Percentiles rank a stretch among this genome's conserved stretches.
Conservation (phyloP, 2,888 invertebrate genomes). For the Mythimna pallens region DNA sequence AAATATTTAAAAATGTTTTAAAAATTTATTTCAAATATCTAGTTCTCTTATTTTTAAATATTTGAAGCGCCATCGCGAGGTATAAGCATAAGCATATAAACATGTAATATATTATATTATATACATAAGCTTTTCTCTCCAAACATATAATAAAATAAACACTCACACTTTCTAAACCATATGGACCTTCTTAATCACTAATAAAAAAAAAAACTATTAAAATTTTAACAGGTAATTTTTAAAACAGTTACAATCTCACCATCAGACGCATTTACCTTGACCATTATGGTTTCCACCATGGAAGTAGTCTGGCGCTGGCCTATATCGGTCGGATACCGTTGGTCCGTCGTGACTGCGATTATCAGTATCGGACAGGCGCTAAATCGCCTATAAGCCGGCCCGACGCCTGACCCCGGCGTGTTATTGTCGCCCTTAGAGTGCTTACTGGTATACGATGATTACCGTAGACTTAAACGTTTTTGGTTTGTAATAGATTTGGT, state of each 20-base stretch:
- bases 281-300: conserved; percentile 21
- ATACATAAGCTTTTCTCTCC: no score
- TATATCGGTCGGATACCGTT: conserved; percentile 64
- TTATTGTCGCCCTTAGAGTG: conserved; percentile 64
- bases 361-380: conserved; percentile 76
- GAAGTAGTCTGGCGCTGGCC: conserved; percentile 13
- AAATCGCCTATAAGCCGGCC: conserved; percentile 71
- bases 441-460: conserved; percentile 28
- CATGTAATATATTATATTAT: no score
- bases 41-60: no score
- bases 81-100: no score
- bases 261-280: conserved; percentile 22
- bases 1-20: no score
- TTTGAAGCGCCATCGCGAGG: no score
- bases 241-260: conserved; percentile 30
- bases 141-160: no score
- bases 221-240: conserved; percentile 13
- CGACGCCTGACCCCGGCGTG: conserved; percentile 63
- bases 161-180: no score
- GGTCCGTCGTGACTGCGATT: conserved; percentile 74
- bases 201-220: no score
- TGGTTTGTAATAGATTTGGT: conserved; percentile 9
- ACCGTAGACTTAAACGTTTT: conserved; percentile 45
- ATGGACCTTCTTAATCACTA: no score
- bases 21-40: no score